Evolutionary conservation across 2,113 vertebrate genomes (phyloP).

Genomic region (Platanista minor): DNA sequence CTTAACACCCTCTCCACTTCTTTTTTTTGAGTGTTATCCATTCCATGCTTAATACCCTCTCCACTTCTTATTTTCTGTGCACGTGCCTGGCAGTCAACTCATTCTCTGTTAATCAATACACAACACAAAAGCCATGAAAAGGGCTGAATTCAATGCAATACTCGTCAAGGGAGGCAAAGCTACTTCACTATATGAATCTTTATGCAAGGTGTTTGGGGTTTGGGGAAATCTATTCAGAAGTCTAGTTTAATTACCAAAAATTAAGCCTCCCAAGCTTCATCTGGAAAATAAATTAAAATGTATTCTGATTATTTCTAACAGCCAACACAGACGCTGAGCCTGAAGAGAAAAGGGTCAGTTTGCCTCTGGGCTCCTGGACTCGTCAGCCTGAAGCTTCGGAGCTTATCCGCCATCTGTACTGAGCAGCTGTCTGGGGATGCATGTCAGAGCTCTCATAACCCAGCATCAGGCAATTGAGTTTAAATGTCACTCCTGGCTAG

Average conservation of each 20-base stretch:
- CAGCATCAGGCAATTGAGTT: background rate
- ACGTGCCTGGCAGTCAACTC: background rate
- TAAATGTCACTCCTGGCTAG: conserved; percentile 39
- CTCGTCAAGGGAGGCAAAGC: background rate
- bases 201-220: background rate
- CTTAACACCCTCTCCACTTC: fast-evolving
- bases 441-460: conserved; percentile 46
- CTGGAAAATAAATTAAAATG: conserved; percentile 3
- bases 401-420: conserved; percentile 45
- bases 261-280: background rate
- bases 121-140: background rate
- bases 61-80: too few relatives aligned
- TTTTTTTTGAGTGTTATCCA: background rate
- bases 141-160: background rate
- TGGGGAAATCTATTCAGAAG: background rate
- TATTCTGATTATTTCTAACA: conserved; percentile 18
- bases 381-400: background rate
- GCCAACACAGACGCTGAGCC: background rate
- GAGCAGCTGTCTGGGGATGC: conserved; percentile 54
- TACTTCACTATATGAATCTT: background rate
- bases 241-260: conserved; percentile 3
- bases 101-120: background rate
- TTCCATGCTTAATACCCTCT: fast-evolving
- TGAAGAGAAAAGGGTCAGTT: conserved; percentile 23
- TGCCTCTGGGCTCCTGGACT: conserved; percentile 34